Percentiles rank a stretch among this genome's conserved stretches.
phyloP scores from a whole-genome alignment of 2,797 vertebrate genomes.

The Rhincodon typus region DNA sequence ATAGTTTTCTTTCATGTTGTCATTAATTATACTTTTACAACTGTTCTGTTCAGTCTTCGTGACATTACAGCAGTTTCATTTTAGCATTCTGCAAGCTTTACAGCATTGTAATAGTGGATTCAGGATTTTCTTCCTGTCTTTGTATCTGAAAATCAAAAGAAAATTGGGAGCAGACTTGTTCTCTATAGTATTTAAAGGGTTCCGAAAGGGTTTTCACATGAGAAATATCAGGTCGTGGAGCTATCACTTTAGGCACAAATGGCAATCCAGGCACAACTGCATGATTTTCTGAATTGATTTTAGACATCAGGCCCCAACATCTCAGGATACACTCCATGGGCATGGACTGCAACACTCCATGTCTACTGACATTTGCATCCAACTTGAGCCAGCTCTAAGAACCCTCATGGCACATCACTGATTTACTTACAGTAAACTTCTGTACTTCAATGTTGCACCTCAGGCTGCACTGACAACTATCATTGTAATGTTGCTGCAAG shows the following conservation, averaged over 20 bases:
- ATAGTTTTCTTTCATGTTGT: not conserved
- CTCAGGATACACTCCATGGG: no score
- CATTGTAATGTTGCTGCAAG: no score
- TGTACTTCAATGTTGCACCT: no score
- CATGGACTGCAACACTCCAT: no score
- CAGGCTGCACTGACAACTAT: no score
- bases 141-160: not conserved
- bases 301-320: not conserved
- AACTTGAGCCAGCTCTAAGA: no score
- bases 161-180: not conserved
- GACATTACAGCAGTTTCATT: not conserved
- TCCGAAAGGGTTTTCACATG: not conserved
- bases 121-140: not conserved
- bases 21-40: not conserved
- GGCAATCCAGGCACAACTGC: not conserved
- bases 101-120: not conserved
- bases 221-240: not conserved
- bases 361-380: no score
- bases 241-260: not conserved
- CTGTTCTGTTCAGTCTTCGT: not conserved
- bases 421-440: no score
- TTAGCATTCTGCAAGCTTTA: not conserved
- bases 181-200: not conserved
- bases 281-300: not conserved
- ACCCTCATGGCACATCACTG: no score